These are phyloP conservation scores for Aptenodytes patagonicus DNA, from an alignment of 2,113 vertebrate species.

Conservation along the genomic window DNA sequence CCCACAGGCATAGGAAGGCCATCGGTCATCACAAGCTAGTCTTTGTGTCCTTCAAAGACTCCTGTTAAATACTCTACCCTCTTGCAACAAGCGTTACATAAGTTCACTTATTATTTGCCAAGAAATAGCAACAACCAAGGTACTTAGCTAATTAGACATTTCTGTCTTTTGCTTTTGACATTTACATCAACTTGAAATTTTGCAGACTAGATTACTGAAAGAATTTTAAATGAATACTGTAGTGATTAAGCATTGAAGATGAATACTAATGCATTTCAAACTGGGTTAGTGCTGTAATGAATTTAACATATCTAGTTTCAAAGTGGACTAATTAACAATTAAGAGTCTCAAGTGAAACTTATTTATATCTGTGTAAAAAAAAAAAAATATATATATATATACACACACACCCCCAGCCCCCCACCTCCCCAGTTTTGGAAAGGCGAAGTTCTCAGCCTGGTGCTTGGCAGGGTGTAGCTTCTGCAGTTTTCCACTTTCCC, in stretches of 20 bases:
- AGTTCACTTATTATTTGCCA: conserved; percentile 30
- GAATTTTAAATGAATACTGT: conserved; percentile 58
- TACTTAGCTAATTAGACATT: conserved; percentile 64
- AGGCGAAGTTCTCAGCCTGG: neutral
- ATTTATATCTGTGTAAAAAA: conserved; percentile 3
- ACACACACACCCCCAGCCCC: no score
- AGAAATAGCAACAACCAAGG: conserved; percentile 3
- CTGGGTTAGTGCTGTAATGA: neutral
- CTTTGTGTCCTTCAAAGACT: neutral
- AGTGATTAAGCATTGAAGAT: conserved; percentile 52
- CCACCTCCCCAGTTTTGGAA: neutral
- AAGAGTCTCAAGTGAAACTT: conserved; percentile 34
- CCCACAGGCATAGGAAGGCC: neutral
- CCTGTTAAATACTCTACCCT: neutral
- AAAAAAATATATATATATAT: neutral
- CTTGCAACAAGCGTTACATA: neutral
- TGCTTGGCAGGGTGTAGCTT: neutral
- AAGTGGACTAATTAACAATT: conserved; percentile 54
- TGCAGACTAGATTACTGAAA: conserved; percentile 51
- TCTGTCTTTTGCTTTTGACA: conserved; percentile 68
- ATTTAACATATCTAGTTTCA: conserved; percentile 2
- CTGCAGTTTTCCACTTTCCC: neutral
- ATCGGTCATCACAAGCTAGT: neutral
- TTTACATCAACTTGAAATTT: conserved; percentile 69
- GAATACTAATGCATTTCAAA: conserved; percentile 56